Evolutionary conservation across 2,113 vertebrate genomes (phyloP).

Genomic region (Mobula hypostoma): DNA sequence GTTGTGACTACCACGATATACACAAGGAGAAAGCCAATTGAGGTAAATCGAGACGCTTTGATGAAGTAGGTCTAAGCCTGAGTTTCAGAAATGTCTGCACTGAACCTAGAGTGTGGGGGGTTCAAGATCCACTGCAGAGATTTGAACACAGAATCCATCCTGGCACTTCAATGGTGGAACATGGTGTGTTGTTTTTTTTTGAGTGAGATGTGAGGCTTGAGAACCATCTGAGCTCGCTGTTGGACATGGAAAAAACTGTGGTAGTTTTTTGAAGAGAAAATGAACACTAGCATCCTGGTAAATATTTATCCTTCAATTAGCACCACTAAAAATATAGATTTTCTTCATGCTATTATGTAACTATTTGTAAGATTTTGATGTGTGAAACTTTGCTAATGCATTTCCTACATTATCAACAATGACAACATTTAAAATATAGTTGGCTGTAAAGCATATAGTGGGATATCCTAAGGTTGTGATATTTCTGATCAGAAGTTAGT

Average conservation of each 20-base stretch:
- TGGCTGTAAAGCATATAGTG: not conserved
- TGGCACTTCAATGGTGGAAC: not conserved
- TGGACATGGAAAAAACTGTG: no score
- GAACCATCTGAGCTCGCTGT: not conserved
- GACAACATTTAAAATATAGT: not conserved
- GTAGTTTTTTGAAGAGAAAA: no score
- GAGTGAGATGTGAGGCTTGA: not conserved
- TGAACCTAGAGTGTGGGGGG: not conserved
- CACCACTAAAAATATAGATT: no score
- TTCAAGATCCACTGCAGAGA: not conserved
- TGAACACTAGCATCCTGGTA: no score
- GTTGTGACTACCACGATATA: not conserved
- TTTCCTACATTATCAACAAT: not conserved
- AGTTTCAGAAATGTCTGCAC: not conserved
- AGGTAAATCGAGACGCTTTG: not conserved
- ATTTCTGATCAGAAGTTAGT: not conserved
- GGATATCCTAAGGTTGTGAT: not conserved
- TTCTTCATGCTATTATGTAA: not conserved
- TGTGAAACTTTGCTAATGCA: not conserved
- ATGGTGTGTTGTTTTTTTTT: no score
- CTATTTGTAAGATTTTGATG: not conserved
- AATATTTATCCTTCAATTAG: no score
- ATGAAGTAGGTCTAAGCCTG: not conserved
- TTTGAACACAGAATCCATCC: not conserved
- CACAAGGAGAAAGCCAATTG: not conserved